phyloP scores from a whole-genome alignment of 2,797 vertebrate genomes.

The Zenarchopterus dispar region DNA sequence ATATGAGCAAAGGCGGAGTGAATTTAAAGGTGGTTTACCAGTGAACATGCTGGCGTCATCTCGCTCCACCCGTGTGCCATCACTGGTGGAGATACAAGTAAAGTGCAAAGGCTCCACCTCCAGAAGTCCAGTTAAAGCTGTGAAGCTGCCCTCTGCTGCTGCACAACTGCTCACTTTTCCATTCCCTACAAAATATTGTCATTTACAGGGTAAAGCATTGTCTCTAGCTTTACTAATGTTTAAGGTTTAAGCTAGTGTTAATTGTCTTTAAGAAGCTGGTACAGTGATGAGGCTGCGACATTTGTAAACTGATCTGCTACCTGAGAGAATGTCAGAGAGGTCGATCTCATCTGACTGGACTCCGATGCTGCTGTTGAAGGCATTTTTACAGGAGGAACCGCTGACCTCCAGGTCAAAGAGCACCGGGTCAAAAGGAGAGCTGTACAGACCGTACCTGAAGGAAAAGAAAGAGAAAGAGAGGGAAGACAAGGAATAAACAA shows the following conservation, averaged over 20 bases:
- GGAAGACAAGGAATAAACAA: not conserved
- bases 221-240: too few relatives aligned
- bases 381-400: slow-evolving; percentile 96
- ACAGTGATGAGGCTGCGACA: too few relatives aligned
- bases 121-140: slow-evolving; percentile 94
- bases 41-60: slow-evolving; percentile 99
- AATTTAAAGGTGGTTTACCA: slow-evolving; percentile 39
- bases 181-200: slow-evolving; percentile 83
- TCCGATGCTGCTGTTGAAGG: slow-evolving; percentile 93
- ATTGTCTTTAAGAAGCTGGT: too few relatives aligned
- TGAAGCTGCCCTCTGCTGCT: slow-evolving; percentile 99
- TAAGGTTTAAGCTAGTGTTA: too few relatives aligned
- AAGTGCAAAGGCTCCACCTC: slow-evolving; percentile 99
- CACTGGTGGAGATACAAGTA: slow-evolving; percentile 98
- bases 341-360: slow-evolving; percentile 99
- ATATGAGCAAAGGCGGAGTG: not conserved
- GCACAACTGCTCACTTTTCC: slow-evolving; percentile 94
- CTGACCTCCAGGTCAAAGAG: slow-evolving; percentile 98
- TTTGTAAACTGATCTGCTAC: slow-evolving; percentile 72
- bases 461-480: not conserved
- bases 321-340: slow-evolving; percentile 97
- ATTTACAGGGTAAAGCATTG: too few relatives aligned
- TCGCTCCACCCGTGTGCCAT: slow-evolving; percentile 98
- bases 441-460: slow-evolving; percentile 95
- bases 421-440: slow-evolving; percentile 98